Evolutionary conservation across 2,888 invertebrate species (phyloP).

Genomic region (Drosophila anomalata): DNA sequence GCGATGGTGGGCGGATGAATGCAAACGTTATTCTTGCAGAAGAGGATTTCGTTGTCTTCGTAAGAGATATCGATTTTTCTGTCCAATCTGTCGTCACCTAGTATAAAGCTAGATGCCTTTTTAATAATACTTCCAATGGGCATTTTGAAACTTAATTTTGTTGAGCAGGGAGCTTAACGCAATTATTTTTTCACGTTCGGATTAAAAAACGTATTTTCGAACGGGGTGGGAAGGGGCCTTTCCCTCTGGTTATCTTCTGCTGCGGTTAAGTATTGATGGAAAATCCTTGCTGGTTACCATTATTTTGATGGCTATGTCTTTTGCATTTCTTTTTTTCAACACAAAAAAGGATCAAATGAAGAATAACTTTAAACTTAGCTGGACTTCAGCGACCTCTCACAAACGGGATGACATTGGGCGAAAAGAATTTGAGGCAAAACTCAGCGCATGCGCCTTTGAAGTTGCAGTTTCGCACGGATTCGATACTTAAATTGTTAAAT

Average conservation of each 20-base stretch:
- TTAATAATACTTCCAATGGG: constrained; percentile 90
- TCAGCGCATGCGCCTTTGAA: constrained; percentile 22
- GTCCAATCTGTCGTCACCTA: constrained; percentile 88
- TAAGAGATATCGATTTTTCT: constrained; percentile 87
- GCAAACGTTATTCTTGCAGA: constrained; percentile 98
- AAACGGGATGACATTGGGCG: constrained; percentile 37
- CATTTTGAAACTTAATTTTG: constrained; percentile 85
- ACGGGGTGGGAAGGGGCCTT: constrained; percentile 9
- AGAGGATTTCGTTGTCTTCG: constrained; percentile 93
- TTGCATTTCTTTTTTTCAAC: constrained; percentile 10
- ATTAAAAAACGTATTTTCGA: not conserved
- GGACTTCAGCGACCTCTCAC: constrained; percentile 15
- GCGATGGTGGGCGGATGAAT: constrained; percentile 96
- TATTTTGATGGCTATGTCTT: constrained; percentile 1
- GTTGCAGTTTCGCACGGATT: not conserved
- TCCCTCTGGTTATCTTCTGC: constrained; percentile 22
- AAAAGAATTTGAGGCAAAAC: constrained; percentile 22
- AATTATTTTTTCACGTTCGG: constrained; percentile 6
- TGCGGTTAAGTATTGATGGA: constrained; percentile 3
- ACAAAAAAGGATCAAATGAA: constrained; percentile 11
- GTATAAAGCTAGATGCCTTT: constrained; percentile 91
- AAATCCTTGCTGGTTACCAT: constrained; percentile 24
- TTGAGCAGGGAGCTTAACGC: constrained; percentile 19
- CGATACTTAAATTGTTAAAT: constrained; percentile 11
- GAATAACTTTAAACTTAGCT: constrained; percentile 17